A percentile compares a stretch with the other conserved stretches of the same genome.
Evolutionary conservation across 2,113 vertebrate genomes (phyloP).

Genomic region (Pollachius pollachius): DNA sequence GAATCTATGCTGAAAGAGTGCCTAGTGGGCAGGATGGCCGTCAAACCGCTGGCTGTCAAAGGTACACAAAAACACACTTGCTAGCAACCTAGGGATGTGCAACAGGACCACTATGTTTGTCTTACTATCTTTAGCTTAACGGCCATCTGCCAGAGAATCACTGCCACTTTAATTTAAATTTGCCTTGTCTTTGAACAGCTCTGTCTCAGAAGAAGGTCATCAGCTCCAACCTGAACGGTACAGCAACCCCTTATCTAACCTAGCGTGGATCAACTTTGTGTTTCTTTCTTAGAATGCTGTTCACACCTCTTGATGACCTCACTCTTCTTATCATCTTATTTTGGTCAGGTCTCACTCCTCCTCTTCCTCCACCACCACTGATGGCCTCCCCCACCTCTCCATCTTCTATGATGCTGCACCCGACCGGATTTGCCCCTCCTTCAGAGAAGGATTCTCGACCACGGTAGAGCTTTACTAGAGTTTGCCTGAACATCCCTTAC

Average conservation of each 20-base stretch:
- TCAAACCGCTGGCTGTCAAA: slow-evolving; percentile 74
- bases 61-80: slow-evolving; percentile 66
- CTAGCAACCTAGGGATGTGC: too few relatives aligned
- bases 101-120: too few relatives aligned
- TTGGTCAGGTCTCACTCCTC: slow-evolving; percentile 45
- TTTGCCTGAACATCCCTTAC: too few relatives aligned
- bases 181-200: slow-evolving; percentile 4
- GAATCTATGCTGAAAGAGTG: slow-evolving; percentile 98
- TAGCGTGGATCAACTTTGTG: neutral
- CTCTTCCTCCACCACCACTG: slow-evolving; percentile 27
- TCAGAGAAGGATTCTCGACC: slow-evolving; percentile 62
- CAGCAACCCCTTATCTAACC: neutral
- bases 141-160: neutral
- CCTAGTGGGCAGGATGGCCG: slow-evolving; percentile 89
- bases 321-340: neutral
- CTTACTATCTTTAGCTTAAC: too few relatives aligned
- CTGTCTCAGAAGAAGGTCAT: neutral
- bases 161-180: neutral
- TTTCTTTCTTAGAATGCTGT: neutral
- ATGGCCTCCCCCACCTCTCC: neutral
- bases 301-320: neutral
- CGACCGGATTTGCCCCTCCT: slow-evolving; percentile 30
- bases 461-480: slow-evolving; percentile 47
- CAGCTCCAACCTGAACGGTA: slow-evolving; percentile 17
- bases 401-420: slow-evolving; percentile 7